These are phyloP conservation scores for Ophthalmotilapia sp. DNA, from an alignment of 2,113 vertebrate genomes.

Conservation along the genomic window DNA sequence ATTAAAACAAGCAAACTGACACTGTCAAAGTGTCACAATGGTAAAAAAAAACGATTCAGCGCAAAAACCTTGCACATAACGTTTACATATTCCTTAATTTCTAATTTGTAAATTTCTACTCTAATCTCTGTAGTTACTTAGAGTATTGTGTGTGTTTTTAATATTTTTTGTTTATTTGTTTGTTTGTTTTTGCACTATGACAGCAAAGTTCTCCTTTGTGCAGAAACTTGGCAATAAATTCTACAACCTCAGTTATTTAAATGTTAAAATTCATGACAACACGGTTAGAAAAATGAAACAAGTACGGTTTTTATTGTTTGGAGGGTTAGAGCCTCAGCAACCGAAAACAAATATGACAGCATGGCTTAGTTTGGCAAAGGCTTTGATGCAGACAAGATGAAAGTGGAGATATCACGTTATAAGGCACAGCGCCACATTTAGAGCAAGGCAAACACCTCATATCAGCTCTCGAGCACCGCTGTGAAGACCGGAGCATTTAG, in stretches of 20 bases:
- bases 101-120: background rate
- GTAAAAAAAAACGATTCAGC: background rate
- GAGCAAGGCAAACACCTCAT: background rate
- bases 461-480: background rate
- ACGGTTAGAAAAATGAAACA: background rate
- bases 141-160: background rate
- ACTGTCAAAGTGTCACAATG: background rate
- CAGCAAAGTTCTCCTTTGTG: background rate
- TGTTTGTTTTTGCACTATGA: background rate
- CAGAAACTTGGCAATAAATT: background rate
- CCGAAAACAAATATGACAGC: background rate
- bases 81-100: background rate
- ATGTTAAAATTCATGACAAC: background rate
- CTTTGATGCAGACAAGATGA: background rate
- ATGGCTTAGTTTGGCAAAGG: background rate
- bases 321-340: background rate
- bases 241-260: background rate
- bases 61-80: background rate
- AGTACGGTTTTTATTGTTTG: background rate
- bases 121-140: background rate
- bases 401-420: background rate
- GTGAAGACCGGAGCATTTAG: background rate
- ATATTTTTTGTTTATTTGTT: background rate
- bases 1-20: background rate
- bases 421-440: background rate